Evolutionary conservation across 2,888 invertebrate genomes (phyloP).

Genomic region (Cephus sareptanus): DNA sequence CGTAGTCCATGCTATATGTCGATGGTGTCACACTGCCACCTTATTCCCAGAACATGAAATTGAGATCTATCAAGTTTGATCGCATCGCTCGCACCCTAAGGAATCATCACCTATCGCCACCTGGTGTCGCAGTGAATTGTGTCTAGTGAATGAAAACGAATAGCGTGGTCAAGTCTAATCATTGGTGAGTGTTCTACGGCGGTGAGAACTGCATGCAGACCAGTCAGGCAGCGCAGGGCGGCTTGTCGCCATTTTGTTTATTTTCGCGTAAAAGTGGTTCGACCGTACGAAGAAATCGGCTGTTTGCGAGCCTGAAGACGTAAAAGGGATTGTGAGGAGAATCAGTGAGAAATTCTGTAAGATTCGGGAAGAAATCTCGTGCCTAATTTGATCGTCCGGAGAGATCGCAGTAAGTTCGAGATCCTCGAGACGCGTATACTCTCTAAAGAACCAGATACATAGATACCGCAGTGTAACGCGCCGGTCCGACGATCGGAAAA

Average conservation of each 20-base stretch:
- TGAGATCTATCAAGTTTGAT: background rate
- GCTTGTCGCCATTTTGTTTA: slow-evolving; percentile 82
- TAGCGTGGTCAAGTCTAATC: background rate
- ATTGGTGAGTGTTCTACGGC: background rate
- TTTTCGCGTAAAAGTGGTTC: slow-evolving; percentile 72
- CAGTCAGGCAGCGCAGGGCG: slow-evolving; percentile 32
- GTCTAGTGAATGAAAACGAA: background rate
- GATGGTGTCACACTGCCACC: background rate
- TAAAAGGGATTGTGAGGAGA: slow-evolving; percentile 19
- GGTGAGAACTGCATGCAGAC: slow-evolving; percentile 2
- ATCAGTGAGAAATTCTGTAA: slow-evolving; percentile 29
- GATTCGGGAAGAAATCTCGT: slow-evolving; percentile 52
- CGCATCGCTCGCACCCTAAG: background rate
- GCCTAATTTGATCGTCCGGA: slow-evolving; percentile 6
- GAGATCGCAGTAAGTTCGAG: background rate
- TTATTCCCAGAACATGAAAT: background rate
- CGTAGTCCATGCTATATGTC: too few species aligned
- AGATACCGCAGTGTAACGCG: slow-evolving; percentile 21
- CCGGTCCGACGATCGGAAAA: slow-evolving; percentile 37
- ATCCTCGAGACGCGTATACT: background rate
- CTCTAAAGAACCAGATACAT: background rate
- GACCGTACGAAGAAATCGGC: slow-evolving; percentile 3
- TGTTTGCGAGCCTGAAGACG: background rate
- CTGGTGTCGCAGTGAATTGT: background rate
- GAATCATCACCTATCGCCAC: background rate